Conservation (phyloP, 2,113 vertebrate species). For the Nipponia nippon region DNA sequence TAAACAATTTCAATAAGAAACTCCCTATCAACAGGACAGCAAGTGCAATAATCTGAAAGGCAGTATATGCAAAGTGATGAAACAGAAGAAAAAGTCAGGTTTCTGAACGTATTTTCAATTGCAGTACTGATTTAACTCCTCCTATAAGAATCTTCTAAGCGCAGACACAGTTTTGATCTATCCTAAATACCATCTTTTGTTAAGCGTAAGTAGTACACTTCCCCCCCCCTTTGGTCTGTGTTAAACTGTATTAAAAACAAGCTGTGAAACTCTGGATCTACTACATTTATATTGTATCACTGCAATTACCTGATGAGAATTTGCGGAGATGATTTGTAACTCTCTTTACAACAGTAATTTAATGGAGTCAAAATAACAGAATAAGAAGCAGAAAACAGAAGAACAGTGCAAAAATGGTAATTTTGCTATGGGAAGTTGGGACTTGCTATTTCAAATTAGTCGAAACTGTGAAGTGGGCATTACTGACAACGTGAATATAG, state of each 20-base stretch:
- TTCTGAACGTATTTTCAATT: background rate
- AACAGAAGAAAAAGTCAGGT: background rate
- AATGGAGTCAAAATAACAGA: slow-evolving; percentile 47
- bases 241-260: background rate
- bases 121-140: background rate
- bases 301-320: background rate
- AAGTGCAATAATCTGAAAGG: background rate
- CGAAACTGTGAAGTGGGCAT: slow-evolving; percentile 79
- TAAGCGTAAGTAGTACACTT: background rate
- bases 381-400: slow-evolving; percentile 49
- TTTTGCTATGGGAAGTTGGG: slow-evolving; percentile 72
- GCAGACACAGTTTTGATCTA: background rate
- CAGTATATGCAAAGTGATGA: background rate
- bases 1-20: background rate
- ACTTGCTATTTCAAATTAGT: slow-evolving; percentile 81
- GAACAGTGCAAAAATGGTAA: slow-evolving; percentile 47
- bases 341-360: slow-evolving; percentile 44
- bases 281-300: background rate
- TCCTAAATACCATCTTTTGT: background rate
- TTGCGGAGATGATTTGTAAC: background rate
- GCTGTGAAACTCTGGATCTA: background rate
- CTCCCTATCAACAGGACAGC: background rate
- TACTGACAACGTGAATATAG: slow-evolving; percentile 82
- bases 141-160: background rate
- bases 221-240: background rate